Evolutionary conservation across 2,888 invertebrate genomes (phyloP), one percentile per base, ranked within the genome.

Genomic region (Hanleya hanleyi): DNA sequence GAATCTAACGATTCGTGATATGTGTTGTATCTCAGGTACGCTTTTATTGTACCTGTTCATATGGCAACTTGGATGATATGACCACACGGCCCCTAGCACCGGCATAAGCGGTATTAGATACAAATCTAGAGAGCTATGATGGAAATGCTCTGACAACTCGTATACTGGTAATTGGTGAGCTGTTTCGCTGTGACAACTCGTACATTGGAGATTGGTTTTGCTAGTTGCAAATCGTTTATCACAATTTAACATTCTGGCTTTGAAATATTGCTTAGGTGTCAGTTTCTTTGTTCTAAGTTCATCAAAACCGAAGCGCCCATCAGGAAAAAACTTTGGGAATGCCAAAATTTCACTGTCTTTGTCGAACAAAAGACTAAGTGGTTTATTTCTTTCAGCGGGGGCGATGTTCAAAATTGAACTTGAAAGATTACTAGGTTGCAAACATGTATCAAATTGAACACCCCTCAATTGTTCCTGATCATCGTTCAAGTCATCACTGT

Each of bases 61-160:
- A 77, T 75, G n/a, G 77, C 73, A 67, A 71, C 75, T 62, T 77
- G 79, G 15, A 81, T 69, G 66, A 77, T 75, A n/a, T 81, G 79
- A 67, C n/a, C n/a, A n/a, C n/a, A n/a, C n/a, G n/a, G n/a, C n/a
- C n/a, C n/a, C n/a, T n/a, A n/a, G n/a, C n/a, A n/a, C n/a, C n/a
- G n/a, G n/a, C n/a, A n/a, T n/a, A n/a, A n/a, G n/a, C n/a, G n/a
- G n/a, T n/a, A n/a, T n/a, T n/a, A n/a, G n/a, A n/a, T n/a, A n/a
- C n/a, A n/a, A n/a, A n/a, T n/a, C n/a, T n/a, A n/a, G n/a, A n/a
- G n/a, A n/a, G n/a, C n/a, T n/a, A n/a, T n/a, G n/a, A n/a, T n/a
- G n/a, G n/a, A n/a, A n/a, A n/a, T n/a, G n/a, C n/a, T n/a, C n/a
- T n/a, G n/a, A n/a, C n/a, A n/a, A n/a, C n/a, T n/a, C n/a, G n/a